Evolutionary conservation across 1,140 invertebrate species (phyloP), one percentile per base, ranked within the genome.

Genomic region (Philopotamus ludificatus): DNA sequence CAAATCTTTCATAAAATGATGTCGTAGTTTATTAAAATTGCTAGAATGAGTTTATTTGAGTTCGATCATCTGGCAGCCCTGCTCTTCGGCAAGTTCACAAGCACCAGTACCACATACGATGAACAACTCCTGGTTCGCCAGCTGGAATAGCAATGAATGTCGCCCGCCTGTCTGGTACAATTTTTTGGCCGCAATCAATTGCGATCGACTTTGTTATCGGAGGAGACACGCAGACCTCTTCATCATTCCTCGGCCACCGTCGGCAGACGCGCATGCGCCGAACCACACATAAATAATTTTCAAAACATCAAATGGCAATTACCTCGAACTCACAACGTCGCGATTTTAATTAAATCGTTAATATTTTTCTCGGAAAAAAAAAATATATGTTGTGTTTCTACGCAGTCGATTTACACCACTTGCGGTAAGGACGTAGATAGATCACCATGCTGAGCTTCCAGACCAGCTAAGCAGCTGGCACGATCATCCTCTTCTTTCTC

Each of bases 161-260:
- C 62, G 63, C 63, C 63, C 63, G 63, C 39, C 63, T 65, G 63
- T 65, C 63, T 65, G 53, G n/a, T 51, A 57, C 21, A 41, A 57
- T 65, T 65, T 64, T 65, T 47, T 65, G 45, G 63, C 63, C 23
- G 42, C 63, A 57, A 58, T 57, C 63, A 65, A 65, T 65, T 65
- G 53, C 28, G 15, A 42, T 41, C 41, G 44, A 28, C 53, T 44
- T 53, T 34, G 10, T 47, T 16, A 12, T 47, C 44, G 44, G 8
- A 8, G 44, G 18, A 4, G 44, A 47, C 28, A 7, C n/a, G n/a
- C 12, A 4, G 28, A 34, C 28, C 28, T 34, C 4, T 34, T 34
- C 28, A 34, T 34, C 28, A 34, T n/a, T n/a, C n/a, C n/a, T n/a
- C n/a, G n/a, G n/a, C n/a, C n/a, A n/a, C n/a, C n/a, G n/a, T n/a